Evolutionary conservation across 2,888 invertebrate genomes (phyloP).

Genomic region (Cantharis flavilabris): DNA sequence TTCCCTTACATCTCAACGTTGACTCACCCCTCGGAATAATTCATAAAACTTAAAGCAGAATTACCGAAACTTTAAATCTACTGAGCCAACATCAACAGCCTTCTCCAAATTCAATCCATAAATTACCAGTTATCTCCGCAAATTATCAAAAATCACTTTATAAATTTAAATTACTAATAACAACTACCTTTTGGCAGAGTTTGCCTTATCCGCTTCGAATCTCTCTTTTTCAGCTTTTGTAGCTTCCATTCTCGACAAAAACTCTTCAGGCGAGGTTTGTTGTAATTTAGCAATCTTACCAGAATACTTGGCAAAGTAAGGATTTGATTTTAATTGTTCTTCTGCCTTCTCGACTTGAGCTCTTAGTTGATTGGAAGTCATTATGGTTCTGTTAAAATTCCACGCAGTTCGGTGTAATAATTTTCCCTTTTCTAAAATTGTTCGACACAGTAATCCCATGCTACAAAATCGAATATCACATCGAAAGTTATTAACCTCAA

Average conservation of each 20-base stretch:
- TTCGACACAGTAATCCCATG: background rate
- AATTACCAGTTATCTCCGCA: background rate
- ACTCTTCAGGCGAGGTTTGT: slow-evolving; percentile 76
- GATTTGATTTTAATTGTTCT: slow-evolving; percentile 68
- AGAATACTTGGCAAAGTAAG: slow-evolving; percentile 82
- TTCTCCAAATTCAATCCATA: background rate
- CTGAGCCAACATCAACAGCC: background rate
- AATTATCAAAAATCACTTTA: background rate
- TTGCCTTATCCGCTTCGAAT: background rate
- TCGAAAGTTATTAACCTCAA: background rate
- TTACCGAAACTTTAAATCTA: background rate
- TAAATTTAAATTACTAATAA: background rate
- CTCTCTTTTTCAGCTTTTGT: slow-evolving; percentile 49
- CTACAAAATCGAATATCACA: background rate
- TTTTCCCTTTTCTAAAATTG: background rate
- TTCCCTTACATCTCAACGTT: too few relatives aligned
- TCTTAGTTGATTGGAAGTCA: slow-evolving; percentile 11
- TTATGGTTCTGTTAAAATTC: slow-evolving; percentile 5
- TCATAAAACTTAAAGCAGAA: too few relatives aligned
- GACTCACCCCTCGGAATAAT: too few relatives aligned
- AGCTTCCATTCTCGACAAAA: slow-evolving; percentile 67
- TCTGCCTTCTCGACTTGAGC: slow-evolving; percentile 55
- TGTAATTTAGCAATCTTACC: slow-evolving; percentile 75
- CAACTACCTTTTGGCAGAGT: slow-evolving; percentile 53
- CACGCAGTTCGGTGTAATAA: background rate